Conservation (phyloP, 2,113 vertebrate genomes). For the Hippoglossus stenolepis region DNA sequence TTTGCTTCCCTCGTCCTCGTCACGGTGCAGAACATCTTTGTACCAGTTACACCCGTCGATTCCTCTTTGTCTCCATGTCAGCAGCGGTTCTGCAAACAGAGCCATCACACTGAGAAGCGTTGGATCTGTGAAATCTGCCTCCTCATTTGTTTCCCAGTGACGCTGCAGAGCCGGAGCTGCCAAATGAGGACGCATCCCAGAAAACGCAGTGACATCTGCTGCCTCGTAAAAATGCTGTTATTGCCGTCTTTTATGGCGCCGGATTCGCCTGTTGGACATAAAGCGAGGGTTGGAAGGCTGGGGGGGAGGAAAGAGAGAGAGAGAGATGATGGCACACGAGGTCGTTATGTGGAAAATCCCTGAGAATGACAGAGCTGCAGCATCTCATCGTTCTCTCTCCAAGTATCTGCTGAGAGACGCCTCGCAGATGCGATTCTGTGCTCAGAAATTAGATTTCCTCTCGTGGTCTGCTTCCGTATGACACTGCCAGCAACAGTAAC, state of each 20-base stretch:
- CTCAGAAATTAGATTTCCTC: slow-evolving; percentile 21
- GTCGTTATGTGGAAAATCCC: slow-evolving; percentile 3
- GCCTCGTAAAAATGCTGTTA: slow-evolving; percentile 57
- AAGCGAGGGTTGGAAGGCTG: slow-evolving; percentile 21
- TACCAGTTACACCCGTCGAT: no score
- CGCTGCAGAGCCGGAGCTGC: slow-evolving; percentile 34
- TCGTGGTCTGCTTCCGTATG: not conserved
- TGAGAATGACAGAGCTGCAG: slow-evolving; percentile 16
- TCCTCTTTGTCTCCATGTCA: slow-evolving; percentile 13
- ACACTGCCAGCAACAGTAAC: not conserved
- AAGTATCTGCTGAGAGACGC: slow-evolving; percentile 6
- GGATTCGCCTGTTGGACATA: slow-evolving; percentile 46
- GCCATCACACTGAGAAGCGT: slow-evolving; percentile 15
- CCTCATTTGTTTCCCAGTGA: slow-evolving; percentile 47
- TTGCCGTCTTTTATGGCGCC: slow-evolving; percentile 41
- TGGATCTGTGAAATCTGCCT: slow-evolving; percentile 33
- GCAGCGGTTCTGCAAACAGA: slow-evolving; percentile 35
- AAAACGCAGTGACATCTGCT: slow-evolving; percentile 63
- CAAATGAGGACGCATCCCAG: slow-evolving; percentile 45
- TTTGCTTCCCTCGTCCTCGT: no score
- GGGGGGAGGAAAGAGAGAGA: not conserved
- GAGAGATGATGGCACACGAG: slow-evolving; percentile 14
- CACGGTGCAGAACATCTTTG: no score
- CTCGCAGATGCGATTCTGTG: slow-evolving; percentile 27
- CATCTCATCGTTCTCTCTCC: slow-evolving; percentile 12